Conservation (phyloP, 2,888 invertebrate genomes). For the Deroplatys truncata region DNA sequence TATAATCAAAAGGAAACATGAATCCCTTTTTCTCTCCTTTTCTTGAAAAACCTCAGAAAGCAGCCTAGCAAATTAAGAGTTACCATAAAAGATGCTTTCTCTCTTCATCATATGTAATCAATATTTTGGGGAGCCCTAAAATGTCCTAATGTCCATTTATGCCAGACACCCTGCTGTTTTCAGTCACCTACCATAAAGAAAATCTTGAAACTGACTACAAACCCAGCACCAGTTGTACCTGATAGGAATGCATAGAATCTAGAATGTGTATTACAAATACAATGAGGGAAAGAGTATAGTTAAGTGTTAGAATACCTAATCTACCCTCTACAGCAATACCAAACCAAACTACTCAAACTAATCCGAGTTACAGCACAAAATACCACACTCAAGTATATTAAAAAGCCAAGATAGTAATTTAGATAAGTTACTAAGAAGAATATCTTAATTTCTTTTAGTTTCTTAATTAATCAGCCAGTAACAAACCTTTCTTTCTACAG, state of each 20-base stretch:
- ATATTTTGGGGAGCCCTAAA: too few species aligned
- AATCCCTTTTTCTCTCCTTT: too few species aligned
- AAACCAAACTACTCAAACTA: neutral
- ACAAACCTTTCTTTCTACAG: constrained; percentile 61
- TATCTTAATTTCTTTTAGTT: neutral
- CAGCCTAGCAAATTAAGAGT: too few species aligned
- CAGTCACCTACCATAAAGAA: too few species aligned
- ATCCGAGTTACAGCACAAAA: neutral
- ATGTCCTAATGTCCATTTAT: too few species aligned
- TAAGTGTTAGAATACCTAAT: neutral
- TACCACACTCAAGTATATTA: neutral
- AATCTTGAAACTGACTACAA: too few species aligned
- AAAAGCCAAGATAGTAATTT: neutral
- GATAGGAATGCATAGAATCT: neutral
- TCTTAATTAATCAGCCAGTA: neutral
- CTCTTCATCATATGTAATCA: too few species aligned
- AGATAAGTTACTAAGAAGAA: neutral
- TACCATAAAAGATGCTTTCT: too few species aligned
- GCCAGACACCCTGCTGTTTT: too few species aligned
- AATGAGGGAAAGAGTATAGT: neutral
- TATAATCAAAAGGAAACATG: too few species aligned
- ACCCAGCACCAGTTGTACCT: neutral
- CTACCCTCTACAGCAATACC: neutral
- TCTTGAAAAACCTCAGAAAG: too few species aligned
- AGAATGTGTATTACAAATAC: neutral